phyloP scores from a whole-genome alignment of 2,113 vertebrate genomes.

The Seriola aureovittata region DNA sequence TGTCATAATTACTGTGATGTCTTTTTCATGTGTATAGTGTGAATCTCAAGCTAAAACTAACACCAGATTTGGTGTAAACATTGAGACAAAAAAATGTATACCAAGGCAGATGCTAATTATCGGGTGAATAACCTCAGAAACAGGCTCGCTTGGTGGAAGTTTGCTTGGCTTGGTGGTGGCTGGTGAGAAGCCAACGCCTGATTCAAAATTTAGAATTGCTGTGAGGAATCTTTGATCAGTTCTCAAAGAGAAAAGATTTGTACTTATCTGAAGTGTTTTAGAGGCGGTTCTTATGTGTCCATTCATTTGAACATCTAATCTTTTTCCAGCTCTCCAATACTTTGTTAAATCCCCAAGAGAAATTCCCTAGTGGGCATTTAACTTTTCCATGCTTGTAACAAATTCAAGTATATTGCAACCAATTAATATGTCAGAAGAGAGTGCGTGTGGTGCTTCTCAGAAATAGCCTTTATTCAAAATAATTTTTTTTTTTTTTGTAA shows the following conservation, averaged over 20 bases:
- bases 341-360: conserved; percentile 21
- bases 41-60: conserved; percentile 3
- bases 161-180: conserved; percentile 35
- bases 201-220: conserved; percentile 55
- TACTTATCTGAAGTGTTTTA: conserved; percentile 34
- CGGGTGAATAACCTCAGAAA: conserved; percentile 18
- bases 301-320: conserved; percentile 26
- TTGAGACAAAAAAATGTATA: conserved; percentile 34
- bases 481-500: too few relatives aligned
- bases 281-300: conserved; percentile 22
- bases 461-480: neutral
- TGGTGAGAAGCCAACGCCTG: conserved; percentile 28
- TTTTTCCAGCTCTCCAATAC: conserved; percentile 18
- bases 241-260: conserved; percentile 30
- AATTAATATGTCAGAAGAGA: conserved; percentile 31
- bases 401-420: conserved; percentile 38
- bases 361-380: conserved; percentile 25
- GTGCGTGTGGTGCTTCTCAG: conserved; percentile 1
- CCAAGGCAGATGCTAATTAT: conserved; percentile 16
- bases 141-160: conserved; percentile 41
- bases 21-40: neutral
- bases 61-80: conserved; percentile 26
- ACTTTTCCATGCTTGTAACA: conserved; percentile 35
- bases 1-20: neutral
- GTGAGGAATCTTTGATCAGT: conserved; percentile 55